Evolutionary conservation across 2,113 vertebrate species (phyloP), one percentile per base, ranked within the genome.

Genomic region (Siniperca knerii): DNA sequence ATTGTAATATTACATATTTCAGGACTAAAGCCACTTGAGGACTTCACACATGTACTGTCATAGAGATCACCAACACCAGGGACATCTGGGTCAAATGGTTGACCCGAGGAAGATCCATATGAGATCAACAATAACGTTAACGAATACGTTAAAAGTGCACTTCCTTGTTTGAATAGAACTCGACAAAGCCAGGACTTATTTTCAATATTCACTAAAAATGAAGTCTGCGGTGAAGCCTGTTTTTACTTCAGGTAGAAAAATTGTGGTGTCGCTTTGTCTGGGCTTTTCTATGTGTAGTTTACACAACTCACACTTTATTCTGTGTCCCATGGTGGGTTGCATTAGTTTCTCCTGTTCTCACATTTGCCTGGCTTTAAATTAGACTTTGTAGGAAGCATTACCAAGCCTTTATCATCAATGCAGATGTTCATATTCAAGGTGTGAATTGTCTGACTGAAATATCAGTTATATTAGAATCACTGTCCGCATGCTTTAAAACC

Each of bases 121-220:
- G 29, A 61, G 60, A 67, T 48, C 2, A 10, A 42, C 18, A 23
- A 77, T 70, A 2, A 9, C 54, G 35, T 37, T 37, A 64, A 18
- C 57, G 11, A 25, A 20, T 60, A 25, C 13, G 15, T 62, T 77
- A 18, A 67, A 54, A 21, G 23, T 60, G 42, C 29, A 42, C 7
- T 8, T 16, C 44, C 58, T 67, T 33, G 55, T 77, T 77, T 52
- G 11, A 80, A 62, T 58, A 48, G 68, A 48, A 42, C 21, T 33
- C 8, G 74, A 33, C 46, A 79, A 48, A 20, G 7, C 44, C 6
- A 67, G 18, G 48, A 25, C 18, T 40, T 46, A 0, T 66, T 78
- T 33, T 71, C 0, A 58, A 9, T 44, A 25, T 21, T 42, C 25
- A 68, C 35, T n/a, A 9, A 37, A 29, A 77, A 67, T 29, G 0